A percentile compares a stretch with the other conserved stretches of the same genome.
Evolutionary conservation across 1,140 invertebrate genomes (phyloP).

Genomic region (Brachionus plicatilis): DNA sequence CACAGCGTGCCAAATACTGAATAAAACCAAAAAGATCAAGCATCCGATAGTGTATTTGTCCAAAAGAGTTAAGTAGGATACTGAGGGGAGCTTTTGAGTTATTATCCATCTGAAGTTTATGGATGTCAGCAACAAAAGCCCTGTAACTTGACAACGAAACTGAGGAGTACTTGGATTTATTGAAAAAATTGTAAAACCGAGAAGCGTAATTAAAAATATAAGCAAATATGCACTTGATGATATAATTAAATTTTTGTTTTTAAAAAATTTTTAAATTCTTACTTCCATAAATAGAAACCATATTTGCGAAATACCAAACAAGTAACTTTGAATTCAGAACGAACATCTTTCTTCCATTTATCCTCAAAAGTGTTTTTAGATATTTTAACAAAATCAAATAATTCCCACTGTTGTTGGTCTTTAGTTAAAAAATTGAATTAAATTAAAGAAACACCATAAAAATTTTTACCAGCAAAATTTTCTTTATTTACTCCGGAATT

Average conservation of each 20-base stretch:
- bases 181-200: conserved; percentile 5
- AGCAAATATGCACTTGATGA: conserved; percentile 2
- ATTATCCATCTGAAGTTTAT: conserved; percentile 38
- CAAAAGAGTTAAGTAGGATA: conserved; percentile 27
- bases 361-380: neutral
- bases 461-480: neutral
- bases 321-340: neutral
- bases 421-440: neutral
- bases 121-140: conserved; percentile 19
- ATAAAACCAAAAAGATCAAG: conserved; percentile 12
- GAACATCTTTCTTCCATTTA: neutral
- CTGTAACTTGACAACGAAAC: conserved; percentile 26
- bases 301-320: conserved; percentile 8
- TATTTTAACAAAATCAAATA: conserved; percentile 24
- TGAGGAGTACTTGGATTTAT: conserved; percentile 1
- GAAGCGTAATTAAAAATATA: conserved; percentile 29
- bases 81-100: conserved; percentile 13
- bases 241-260: neutral
- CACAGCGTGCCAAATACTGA: conserved; percentile 34
- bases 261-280: neutral
- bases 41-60: conserved; percentile 35
- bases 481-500: conserved; percentile 19
- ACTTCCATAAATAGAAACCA: conserved; percentile 35
- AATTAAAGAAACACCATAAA: neutral
- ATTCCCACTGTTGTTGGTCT: conserved; percentile 40